These are phyloP conservation scores for Drosophila teissieri DNA, from an alignment of 1,140 invertebrate species.

Conservation along the genomic window DNA sequence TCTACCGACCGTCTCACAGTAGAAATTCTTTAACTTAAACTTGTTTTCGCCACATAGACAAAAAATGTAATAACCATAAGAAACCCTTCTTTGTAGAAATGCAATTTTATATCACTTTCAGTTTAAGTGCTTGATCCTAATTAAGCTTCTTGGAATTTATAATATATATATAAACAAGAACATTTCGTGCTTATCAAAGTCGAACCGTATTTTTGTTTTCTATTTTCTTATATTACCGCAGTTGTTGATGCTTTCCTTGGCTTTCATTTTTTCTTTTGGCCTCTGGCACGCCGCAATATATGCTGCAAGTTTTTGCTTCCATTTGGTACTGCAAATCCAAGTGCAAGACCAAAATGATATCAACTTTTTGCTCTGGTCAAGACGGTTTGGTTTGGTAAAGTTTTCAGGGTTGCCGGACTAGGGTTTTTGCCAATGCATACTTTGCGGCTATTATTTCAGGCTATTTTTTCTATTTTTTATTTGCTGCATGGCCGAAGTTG, in stretches of 20 bases:
- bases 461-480: constrained; percentile 8
- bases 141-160: background rate
- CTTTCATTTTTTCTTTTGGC: constrained; percentile 11
- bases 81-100: background rate
- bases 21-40: constrained; percentile 3
- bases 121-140: background rate
- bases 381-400: constrained; percentile 2
- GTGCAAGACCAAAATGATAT: constrained; percentile 38
- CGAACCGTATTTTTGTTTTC: background rate
- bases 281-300: constrained; percentile 31
- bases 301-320: constrained; percentile 54
- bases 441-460: constrained; percentile 71
- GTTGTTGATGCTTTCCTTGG: constrained; percentile 17
- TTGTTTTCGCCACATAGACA: background rate
- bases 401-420: constrained; percentile 31
- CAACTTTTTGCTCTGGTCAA: constrained; percentile 43
- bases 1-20: constrained; percentile 17
- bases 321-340: constrained; percentile 9
- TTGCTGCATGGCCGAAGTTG: constrained; percentile 8
- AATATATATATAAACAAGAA: background rate
- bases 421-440: constrained; percentile 62
- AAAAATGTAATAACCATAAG: background rate
- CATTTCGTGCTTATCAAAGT: background rate
- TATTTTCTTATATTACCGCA: constrained; percentile 11
- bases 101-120: background rate